phyloP scores from a whole-genome alignment of 2,113 vertebrate genomes.

The Antennarius striatus region DNA sequence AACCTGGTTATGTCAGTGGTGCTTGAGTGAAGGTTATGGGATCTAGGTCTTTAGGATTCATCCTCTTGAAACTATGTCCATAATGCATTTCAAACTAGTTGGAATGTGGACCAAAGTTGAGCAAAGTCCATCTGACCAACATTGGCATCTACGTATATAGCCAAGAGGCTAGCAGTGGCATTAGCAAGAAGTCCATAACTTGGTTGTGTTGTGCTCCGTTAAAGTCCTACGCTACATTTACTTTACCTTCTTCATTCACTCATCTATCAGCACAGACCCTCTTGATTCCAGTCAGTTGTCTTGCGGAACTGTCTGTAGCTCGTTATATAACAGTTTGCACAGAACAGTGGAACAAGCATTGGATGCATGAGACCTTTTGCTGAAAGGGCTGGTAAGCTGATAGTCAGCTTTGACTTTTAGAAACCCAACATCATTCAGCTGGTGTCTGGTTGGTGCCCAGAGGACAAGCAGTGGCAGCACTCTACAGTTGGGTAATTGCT shows the following conservation, averaged over 20 bases:
- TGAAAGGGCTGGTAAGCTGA: constrained; percentile 31
- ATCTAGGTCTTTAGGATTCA: no score
- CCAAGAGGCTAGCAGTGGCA: no score
- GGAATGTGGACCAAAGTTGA: not conserved
- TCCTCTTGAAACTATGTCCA: not conserved
- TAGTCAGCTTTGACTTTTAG: constrained; percentile 27
- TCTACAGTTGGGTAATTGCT: constrained; percentile 23
- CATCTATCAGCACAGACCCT: constrained; percentile 18
- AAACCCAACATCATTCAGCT: constrained; percentile 10
- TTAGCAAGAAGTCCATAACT: no score
- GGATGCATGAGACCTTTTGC: constrained; percentile 24
- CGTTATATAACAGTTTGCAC: constrained; percentile 40
- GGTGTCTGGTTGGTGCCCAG: constrained; percentile 41
- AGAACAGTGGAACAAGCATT: constrained; percentile 9
- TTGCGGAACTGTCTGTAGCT: constrained; percentile 35
- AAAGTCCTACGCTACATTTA: constrained; percentile 3
- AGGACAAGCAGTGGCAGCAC: constrained; percentile 29
- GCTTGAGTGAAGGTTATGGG: not conserved
- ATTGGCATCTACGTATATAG: no score
- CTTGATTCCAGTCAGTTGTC: constrained; percentile 27
- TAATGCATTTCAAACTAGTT: not conserved
- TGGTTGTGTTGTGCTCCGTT: no score
- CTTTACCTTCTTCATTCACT: constrained; percentile 12
- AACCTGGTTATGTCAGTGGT: not conserved
- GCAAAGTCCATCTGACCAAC: no score